These are phyloP conservation scores for Acestrorhynchus altus DNA, from an alignment of 2,797 vertebrate genomes.

Conservation along the genomic window DNA sequence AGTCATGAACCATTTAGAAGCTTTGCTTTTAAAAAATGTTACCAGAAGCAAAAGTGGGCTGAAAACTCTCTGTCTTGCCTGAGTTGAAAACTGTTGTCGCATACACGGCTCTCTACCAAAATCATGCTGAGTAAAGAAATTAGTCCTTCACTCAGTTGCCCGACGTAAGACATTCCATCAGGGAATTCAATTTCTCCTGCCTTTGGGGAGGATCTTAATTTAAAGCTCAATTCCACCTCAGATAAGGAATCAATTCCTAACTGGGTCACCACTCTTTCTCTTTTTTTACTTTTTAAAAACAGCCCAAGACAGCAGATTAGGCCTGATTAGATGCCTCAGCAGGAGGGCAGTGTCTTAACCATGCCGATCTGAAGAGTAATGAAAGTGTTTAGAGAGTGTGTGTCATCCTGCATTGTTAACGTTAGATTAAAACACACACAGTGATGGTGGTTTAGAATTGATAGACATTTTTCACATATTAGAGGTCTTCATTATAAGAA, in stretches of 20 bases:
- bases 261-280: conserved; percentile 14
- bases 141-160: conserved; percentile 14
- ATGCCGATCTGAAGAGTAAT: conserved; percentile 15
- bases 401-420: conserved; percentile 4
- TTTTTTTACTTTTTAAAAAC: conserved; percentile 11
- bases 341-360: neutral
- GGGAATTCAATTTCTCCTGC: conserved; percentile 34
- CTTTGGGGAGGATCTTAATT: conserved; percentile 41
- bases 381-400: conserved; percentile 22
- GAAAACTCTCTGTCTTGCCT: conserved; percentile 41
- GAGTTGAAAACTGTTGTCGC: conserved; percentile 23
- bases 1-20: neutral
- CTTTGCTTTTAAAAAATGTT: neutral
- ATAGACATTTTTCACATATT: no score
- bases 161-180: neutral
- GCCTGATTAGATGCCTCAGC: conserved; percentile 13
- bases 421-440: conserved; percentile 36
- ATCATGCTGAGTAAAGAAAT: conserved; percentile 52
- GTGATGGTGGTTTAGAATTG: conserved; percentile 5
- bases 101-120: conserved; percentile 12
- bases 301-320: conserved; percentile 36
- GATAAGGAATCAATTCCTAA: conserved; percentile 37
- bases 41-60: conserved; percentile 5
- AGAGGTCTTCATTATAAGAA: no score
- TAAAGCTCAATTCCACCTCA: conserved; percentile 25